Evolutionary conservation across 2,113 vertebrate genomes (phyloP).

Genomic region (Mobula birostris): DNA sequence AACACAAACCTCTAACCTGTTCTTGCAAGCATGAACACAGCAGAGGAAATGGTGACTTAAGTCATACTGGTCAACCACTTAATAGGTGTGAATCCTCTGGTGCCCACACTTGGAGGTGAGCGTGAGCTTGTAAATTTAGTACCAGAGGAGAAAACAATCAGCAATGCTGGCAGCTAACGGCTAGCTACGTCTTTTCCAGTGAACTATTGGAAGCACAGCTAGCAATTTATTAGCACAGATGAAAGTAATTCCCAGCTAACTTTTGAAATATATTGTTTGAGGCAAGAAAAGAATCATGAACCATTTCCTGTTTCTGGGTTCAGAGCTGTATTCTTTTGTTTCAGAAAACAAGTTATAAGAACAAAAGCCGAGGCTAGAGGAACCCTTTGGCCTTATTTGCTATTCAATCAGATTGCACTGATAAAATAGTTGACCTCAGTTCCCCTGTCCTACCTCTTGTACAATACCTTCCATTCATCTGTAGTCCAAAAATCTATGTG

Average conservation of each 20-base stretch:
- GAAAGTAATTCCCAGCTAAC: not conserved
- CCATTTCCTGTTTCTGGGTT: not conserved
- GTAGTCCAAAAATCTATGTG: no score
- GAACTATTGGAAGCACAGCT: not conserved
- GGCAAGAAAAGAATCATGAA: not conserved
- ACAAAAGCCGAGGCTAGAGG: not conserved
- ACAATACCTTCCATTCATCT: no score
- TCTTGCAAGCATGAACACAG: not conserved
- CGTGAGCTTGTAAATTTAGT: not conserved
- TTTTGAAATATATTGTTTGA: not conserved
- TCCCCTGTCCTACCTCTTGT: no score
- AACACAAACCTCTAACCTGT: not conserved
- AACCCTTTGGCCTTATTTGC: no score
- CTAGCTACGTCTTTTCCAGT: not conserved
- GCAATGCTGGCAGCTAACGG: not conserved
- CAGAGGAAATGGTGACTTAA: not conserved
- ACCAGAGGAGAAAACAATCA: not conserved
- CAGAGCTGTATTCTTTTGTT: not conserved
- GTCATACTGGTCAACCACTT: not conserved
- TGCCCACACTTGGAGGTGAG: not conserved
- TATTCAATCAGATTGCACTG: no score
- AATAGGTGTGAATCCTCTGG: not conserved
- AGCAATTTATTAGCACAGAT: not conserved
- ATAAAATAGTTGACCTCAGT: no score
- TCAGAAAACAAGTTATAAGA: not conserved